A percentile compares a stretch with the other conserved stretches of the same genome.
These are phyloP conservation scores for Merops nubicus DNA, from an alignment of 2,113 vertebrate species.

Conservation along the genomic window DNA sequence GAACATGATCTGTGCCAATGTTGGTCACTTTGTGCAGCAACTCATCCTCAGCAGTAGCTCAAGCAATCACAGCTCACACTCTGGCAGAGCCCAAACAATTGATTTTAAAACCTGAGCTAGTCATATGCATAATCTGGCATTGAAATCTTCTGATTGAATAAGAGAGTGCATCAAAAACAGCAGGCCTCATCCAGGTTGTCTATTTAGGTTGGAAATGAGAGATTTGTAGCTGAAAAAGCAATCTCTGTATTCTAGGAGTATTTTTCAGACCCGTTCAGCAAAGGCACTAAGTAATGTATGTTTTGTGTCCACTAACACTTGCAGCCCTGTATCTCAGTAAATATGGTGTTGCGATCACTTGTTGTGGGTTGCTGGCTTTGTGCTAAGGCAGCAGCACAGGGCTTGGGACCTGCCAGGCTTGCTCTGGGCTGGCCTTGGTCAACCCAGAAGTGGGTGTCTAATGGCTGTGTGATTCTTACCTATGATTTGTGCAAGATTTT, in stretches of 20 bases:
- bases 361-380: background rate
- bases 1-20: background rate
- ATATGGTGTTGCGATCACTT: background rate
- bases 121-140: rapidly evolving
- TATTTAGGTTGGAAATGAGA: background rate
- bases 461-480: background rate
- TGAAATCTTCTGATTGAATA: background rate
- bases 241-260: background rate
- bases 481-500: background rate
- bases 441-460: background rate
- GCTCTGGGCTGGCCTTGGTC: background rate
- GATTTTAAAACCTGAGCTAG: background rate
- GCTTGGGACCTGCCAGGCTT: background rate
- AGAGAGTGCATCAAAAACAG: background rate
- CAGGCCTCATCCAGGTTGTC: background rate
- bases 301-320: background rate
- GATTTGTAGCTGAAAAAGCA: background rate
- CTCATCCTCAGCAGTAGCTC: background rate
- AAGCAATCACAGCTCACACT: background rate
- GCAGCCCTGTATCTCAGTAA: background rate
- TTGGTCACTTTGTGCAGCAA: background rate
- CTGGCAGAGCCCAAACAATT: background rate
- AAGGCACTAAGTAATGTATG: background rate
- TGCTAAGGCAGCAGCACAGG: background rate
- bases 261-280: background rate